phyloP scores from a whole-genome alignment of 2,113 vertebrate species.

The Xiphorhynchus elegans region DNA sequence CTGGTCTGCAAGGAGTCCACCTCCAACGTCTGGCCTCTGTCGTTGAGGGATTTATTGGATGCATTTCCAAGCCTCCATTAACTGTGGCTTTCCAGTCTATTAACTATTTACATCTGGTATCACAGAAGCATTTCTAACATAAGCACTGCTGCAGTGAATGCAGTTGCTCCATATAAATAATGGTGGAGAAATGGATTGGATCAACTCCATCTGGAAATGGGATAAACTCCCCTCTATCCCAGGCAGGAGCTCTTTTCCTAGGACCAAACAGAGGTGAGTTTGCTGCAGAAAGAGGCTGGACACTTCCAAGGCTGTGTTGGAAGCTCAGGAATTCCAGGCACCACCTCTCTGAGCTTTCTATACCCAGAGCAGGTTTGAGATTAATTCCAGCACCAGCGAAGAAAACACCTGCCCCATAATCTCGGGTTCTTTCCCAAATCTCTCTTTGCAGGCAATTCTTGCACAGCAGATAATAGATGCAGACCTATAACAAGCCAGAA shows the following conservation, averaged over 20 bases:
- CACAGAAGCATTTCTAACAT: background rate
- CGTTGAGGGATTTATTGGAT: background rate
- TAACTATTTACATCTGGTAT: conserved; percentile 33
- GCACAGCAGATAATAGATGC: background rate
- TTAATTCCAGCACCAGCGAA: background rate
- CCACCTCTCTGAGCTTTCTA: background rate
- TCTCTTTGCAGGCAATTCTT: background rate
- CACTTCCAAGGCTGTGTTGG: background rate
- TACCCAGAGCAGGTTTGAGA: background rate
- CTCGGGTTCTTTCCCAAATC: background rate
- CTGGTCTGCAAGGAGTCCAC: background rate
- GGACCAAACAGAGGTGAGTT: background rate
- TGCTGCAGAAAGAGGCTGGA: background rate
- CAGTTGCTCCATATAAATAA: background rate
- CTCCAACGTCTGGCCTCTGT: background rate
- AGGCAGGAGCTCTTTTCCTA: background rate
- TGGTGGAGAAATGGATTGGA: background rate
- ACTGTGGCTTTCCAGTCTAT: background rate
- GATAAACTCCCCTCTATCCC: background rate
- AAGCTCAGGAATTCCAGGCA: background rate
- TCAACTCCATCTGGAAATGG: background rate
- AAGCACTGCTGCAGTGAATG: background rate
- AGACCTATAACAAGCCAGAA: background rate
- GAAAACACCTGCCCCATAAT: background rate
- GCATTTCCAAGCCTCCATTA: background rate